phyloP scores from a whole-genome alignment of 2,113 vertebrate species.

The Leiothrix lutea region DNA sequence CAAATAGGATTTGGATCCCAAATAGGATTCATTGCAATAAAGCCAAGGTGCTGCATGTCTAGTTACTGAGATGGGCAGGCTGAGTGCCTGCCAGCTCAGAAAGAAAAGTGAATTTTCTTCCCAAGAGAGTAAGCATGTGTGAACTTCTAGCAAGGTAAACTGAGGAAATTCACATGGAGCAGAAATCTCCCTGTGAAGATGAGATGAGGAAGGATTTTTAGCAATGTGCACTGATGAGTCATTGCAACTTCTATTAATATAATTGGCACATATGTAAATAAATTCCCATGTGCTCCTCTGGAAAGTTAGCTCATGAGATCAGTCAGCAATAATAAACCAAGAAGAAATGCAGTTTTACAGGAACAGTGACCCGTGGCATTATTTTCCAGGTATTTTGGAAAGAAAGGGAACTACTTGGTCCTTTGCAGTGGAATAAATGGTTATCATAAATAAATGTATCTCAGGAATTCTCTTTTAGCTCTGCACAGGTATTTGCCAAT shows the following conservation, averaged over 20 bases:
- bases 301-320: conserved; percentile 56
- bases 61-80: not conserved
- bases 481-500: not conserved
- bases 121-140: not conserved
- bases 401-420: not conserved
- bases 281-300: conserved; percentile 46
- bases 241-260: conserved; percentile 63
- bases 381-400: not conserved
- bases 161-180: not conserved
- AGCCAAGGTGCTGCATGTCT: not conserved
- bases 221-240: conserved; percentile 40
- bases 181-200: not conserved
- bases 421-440: not conserved
- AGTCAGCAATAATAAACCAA: conserved; percentile 27
- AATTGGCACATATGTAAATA: conserved; percentile 54
- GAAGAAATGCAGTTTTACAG: conserved; percentile 9
- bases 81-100: not conserved
- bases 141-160: conserved; percentile 22
- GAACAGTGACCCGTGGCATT: not conserved
- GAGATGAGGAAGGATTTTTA: conserved; percentile 34
- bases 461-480: not conserved
- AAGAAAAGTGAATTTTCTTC: not conserved
- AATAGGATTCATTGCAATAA: not conserved
- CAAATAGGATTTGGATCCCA: not conserved
- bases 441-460: not conserved